phyloP scores from a whole-genome alignment of 2,113 vertebrate species.

The Clarias batrachus region DNA sequence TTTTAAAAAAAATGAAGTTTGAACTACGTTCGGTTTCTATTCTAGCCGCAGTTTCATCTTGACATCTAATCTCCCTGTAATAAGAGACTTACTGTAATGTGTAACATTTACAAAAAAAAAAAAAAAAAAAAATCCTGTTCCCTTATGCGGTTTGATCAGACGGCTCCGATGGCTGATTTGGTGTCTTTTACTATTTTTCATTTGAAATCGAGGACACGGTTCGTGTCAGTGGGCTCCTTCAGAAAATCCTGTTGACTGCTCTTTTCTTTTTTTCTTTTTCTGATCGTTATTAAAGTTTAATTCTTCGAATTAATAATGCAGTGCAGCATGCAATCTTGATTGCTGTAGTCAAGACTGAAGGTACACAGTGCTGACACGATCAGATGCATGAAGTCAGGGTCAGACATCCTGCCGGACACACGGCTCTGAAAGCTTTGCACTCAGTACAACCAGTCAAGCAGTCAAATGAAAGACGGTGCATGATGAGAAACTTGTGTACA shows the following conservation, averaged over 20 bases:
- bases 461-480: background rate
- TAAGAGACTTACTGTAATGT: background rate
- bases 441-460: background rate
- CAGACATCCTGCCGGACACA: background rate
- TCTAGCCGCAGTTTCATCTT: background rate
- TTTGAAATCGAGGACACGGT: background rate
- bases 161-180: background rate
- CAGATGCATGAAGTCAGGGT: background rate
- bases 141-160: background rate
- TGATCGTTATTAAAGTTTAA: conserved; percentile 37
- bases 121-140: too few species aligned
- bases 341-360: background rate
- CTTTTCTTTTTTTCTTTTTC: background rate
- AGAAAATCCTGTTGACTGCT: conserved; percentile 4
- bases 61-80: background rate
- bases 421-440: background rate
- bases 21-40: background rate
- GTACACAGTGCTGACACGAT: conserved; percentile 17
- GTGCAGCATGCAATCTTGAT: conserved; percentile 36
- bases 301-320: conserved; percentile 38
- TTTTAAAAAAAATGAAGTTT: background rate
- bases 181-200: background rate
- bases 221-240: background rate
- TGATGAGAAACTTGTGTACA: background rate
- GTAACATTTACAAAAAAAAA: background rate